Evolutionary conservation across 2,113 vertebrate genomes (phyloP), one percentile per base, ranked within the genome.

Genomic region (Hydrochoerus hydrochaeris): DNA sequence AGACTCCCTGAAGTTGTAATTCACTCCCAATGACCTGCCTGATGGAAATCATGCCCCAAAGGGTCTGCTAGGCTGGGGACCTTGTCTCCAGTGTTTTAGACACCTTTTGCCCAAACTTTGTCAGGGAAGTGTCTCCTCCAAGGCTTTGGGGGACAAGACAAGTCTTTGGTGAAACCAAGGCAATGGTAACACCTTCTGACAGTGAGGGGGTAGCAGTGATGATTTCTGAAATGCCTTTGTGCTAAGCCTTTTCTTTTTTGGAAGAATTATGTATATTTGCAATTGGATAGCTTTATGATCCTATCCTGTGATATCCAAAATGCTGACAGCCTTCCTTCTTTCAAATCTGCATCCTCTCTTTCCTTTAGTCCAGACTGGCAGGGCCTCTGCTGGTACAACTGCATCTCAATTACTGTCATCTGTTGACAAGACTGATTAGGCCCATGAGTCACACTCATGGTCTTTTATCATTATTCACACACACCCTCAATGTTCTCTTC

Each of bases 381-480:
- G 83, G 58, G n/a, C 54, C 46, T 88, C 52, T 85, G 63, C 60
- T 67, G 71, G 49, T 77, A 19, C 57, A 85, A 85, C 20, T 35
- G n/a, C 60, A 78, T 78, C 58, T 84, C 22, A 57, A 65, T 78
- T 78, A 57, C 69, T 94, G 46, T 46, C 57, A 90, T 85, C 81
- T 90, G 49, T 65, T 95, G 22, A 90, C 38, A 90, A 58, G 69
- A 32, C 46, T 95, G 88, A 78, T 62, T 85, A 90, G 90, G 26
- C 13, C 17, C 49, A 60, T 85, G 81, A 90, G 49, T 85, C 88
- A 90, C 46, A 38, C 32, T 67, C 38, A 85, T 58, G 88, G 32
- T 85, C 60, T 90, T 54, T 95, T 85, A 90, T 32, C 24, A 44
- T 78, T 57, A 88, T 90, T 95, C 60, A 90, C 7, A 57, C 5